Conservation (phyloP, 2,797 vertebrate genomes). For the Mycteria americana region DNA sequence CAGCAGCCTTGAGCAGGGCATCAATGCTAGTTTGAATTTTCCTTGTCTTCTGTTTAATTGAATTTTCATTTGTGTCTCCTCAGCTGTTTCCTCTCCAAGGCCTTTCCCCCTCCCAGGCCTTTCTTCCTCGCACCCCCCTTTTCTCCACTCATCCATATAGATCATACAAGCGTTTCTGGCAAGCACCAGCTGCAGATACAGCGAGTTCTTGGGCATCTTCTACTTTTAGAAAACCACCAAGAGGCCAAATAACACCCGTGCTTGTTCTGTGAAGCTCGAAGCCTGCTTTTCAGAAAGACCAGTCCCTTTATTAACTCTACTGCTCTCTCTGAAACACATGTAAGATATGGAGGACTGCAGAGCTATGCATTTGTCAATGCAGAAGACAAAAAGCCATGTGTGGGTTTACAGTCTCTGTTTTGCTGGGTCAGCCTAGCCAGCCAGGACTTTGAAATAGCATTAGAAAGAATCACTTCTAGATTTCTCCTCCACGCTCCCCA, state of each 20-base stretch:
- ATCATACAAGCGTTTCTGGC: constrained; percentile 34
- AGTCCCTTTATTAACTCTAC: neutral
- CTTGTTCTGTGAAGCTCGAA: constrained; percentile 15
- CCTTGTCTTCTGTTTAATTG: constrained; percentile 52
- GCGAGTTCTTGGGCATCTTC: constrained; percentile 37
- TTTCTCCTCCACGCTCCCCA: neutral
- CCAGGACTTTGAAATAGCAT: neutral
- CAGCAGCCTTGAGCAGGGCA: constrained; percentile 13
- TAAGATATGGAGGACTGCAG: neutral
- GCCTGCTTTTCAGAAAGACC: neutral
- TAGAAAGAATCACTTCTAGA: neutral
- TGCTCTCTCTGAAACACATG: neutral
- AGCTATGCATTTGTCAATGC: neutral
- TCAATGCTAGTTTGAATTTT: constrained; percentile 21
- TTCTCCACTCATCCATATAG: constrained; percentile 47
- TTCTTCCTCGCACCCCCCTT: neutral
- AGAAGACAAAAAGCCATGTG: neutral
- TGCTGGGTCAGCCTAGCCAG: neutral
- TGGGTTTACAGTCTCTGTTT: neutral
- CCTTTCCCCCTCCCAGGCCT: neutral
- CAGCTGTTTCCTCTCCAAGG: constrained; percentile 30
- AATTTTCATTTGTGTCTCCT: constrained; percentile 43
- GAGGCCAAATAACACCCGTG: neutral
- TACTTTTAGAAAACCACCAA: constrained; percentile 60
- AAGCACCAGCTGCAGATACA: constrained; percentile 62